Evolutionary conservation across 2,797 vertebrate genomes (phyloP).

Genomic region (Ispidina lecontei): DNA sequence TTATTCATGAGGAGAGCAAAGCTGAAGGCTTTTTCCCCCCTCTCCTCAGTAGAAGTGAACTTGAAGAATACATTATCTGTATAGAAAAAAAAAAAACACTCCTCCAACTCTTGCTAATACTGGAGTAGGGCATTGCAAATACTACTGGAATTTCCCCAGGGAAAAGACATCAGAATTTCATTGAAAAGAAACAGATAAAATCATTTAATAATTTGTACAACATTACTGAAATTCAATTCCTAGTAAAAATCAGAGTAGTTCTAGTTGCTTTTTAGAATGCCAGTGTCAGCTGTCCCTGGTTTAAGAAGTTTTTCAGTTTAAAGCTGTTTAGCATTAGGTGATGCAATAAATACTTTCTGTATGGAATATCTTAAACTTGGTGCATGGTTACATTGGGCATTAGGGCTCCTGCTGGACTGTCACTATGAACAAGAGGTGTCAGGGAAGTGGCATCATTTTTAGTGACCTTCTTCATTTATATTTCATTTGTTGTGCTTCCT

Average conservation of each 20-base stretch:
- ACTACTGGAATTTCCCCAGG: background rate
- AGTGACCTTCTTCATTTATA: background rate
- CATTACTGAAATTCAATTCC: background rate
- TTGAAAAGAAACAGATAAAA: background rate
- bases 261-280: background rate
- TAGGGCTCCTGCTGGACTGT: background rate
- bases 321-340: background rate
- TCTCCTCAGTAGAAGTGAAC: background rate
- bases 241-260: background rate
- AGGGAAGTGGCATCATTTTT: background rate
- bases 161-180: background rate
- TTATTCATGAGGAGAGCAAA: slow-evolving; percentile 50
- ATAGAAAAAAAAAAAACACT: background rate
- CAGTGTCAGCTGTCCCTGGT: background rate
- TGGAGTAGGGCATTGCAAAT: background rate
- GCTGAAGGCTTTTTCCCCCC: slow-evolving; percentile 15
- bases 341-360: background rate
- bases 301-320: background rate
- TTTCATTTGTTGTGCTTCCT: background rate
- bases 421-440: background rate
- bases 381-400: background rate
- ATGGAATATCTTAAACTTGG: background rate
- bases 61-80: slow-evolving; percentile 25
- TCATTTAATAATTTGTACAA: background rate
- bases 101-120: background rate